Percentiles rank a stretch among this genome's conserved stretches.
These are phyloP conservation scores for Dryobotodes eremita DNA, from an alignment of 2,888 invertebrate genomes.

Conservation along the genomic window DNA sequence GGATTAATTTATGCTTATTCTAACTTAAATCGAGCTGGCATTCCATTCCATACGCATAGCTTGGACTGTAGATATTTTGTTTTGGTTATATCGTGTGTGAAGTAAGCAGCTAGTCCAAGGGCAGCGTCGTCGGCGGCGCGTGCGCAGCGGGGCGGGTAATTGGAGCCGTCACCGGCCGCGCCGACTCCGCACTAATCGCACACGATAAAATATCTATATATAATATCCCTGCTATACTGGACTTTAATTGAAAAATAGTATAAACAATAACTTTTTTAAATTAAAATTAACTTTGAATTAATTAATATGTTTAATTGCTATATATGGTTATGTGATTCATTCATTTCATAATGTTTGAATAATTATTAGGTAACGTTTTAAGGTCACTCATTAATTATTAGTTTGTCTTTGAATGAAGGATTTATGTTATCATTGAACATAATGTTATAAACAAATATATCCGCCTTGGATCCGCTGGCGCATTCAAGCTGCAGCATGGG, in stretches of 20 bases:
- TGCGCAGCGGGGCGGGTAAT: conserved; percentile 75
- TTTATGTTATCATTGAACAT: conserved; percentile 34
- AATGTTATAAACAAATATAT: conserved; percentile 28
- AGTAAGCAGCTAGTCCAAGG: conserved; percentile 78
- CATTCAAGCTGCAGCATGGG: background rate
- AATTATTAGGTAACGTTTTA: conserved; percentile 60
- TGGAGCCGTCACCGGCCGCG: conserved; percentile 70
- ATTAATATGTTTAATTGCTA: conserved; percentile 37
- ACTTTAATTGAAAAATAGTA: conserved; percentile 43
- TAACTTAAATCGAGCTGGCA: conserved; percentile 32
- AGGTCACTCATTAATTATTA: conserved; percentile 51
- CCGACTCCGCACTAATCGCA: conserved; percentile 63
- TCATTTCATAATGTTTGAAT: conserved; percentile 57
- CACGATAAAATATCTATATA: conserved; percentile 51
- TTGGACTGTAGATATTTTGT: conserved; percentile 63
- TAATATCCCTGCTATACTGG: background rate
- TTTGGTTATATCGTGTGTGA: conserved; percentile 70
- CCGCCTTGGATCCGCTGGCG: background rate
- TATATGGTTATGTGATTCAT: conserved; percentile 50
- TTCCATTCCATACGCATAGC: conserved; percentile 34
- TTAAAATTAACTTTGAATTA: conserved; percentile 27
- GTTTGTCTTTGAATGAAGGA: conserved; percentile 41
- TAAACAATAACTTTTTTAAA: conserved; percentile 18
- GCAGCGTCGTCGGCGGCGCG: conserved; percentile 68
- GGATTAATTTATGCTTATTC: conserved; percentile 47